These are phyloP conservation scores for Solenopsis invicta DNA, from an alignment of 1,140 invertebrate genomes.

Conservation along the genomic window DNA sequence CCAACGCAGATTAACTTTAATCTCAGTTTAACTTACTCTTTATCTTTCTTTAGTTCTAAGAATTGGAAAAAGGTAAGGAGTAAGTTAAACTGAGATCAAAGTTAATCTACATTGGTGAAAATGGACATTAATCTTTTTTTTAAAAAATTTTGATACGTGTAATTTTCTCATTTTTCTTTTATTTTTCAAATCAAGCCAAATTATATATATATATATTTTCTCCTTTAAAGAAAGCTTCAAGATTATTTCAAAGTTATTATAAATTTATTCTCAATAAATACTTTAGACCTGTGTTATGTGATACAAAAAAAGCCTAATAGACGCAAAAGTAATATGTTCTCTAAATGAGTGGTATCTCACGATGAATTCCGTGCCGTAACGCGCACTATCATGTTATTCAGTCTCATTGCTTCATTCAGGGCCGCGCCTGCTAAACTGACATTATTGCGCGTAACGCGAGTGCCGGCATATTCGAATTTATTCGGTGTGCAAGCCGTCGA, in stretches of 20 bases:
- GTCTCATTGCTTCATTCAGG: conserved; percentile 35
- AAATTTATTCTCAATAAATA: neutral
- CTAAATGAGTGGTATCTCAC: conserved; percentile 16
- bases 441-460: conserved; percentile 50
- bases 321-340: neutral
- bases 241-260: neutral
- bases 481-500: conserved; percentile 55
- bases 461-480: conserved; percentile 63
- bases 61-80: no score
- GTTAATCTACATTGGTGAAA: no score
- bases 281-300: neutral
- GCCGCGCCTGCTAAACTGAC: conserved; percentile 52
- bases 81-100: no score
- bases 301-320: conserved; percentile 9
- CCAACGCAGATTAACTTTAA: no score
- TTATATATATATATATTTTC: neutral
- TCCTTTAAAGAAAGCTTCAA: neutral
- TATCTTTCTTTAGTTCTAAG: no score
- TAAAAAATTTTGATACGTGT: neutral
- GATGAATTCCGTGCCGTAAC: conserved; percentile 43
- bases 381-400: conserved; percentile 28
- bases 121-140: neutral
- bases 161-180: neutral
- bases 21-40: no score
- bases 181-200: neutral